Evolutionary conservation across 2,113 vertebrate genomes (phyloP), one percentile per base, ranked within the genome.

Genomic region (Monarcha castaneiventris): DNA sequence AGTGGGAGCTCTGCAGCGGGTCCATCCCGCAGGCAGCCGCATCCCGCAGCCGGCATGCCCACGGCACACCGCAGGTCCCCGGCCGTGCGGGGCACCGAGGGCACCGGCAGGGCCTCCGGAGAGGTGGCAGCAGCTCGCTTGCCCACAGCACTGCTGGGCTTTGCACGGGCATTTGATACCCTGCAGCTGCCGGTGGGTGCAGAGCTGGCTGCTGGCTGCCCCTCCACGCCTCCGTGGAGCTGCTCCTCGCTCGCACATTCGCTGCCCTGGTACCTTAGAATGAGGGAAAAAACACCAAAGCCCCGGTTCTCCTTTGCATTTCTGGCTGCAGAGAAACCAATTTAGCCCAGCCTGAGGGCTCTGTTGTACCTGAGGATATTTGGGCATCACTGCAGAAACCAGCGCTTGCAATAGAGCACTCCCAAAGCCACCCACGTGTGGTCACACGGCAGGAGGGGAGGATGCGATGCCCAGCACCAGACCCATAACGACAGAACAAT

Each of bases 171-270:
- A 75, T 54, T 75, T 27, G 76, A 55, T 55, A 35, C n/a, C 19
- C 29, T 4, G 79, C 76, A 68, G 76, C 88, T 93, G 90, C 26
- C 17, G 41, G 73, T 11, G 1, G 75, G 63, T 27, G 54, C 56
- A 21, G 84, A 49, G 74, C 61, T 22, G 87, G 82, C 63, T 27
- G 25, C 87, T 78, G 78, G 19, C 56, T 58, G 61, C 82, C 62
- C 62, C 1, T 67, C 61, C 3, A 0, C 1, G 6, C 80, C 67
- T 46, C 55, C 77, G 4, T 3, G 37, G 49, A 63, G 44, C 32
- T 1, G 17, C 77, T 64, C 26, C 1, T 49, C 77, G 3, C 8
- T 44, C 1, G 0, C 39, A 16, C 27, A 0, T 49, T 54, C 1
- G 0, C 62, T 66, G 21, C 48, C 67, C 43, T 10, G 33, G 27